Percentiles rank a stretch among this genome's conserved stretches.
phyloP scores from a whole-genome alignment of 2,888 invertebrate genomes.

The Brachynemurus nebulosus region DNA sequence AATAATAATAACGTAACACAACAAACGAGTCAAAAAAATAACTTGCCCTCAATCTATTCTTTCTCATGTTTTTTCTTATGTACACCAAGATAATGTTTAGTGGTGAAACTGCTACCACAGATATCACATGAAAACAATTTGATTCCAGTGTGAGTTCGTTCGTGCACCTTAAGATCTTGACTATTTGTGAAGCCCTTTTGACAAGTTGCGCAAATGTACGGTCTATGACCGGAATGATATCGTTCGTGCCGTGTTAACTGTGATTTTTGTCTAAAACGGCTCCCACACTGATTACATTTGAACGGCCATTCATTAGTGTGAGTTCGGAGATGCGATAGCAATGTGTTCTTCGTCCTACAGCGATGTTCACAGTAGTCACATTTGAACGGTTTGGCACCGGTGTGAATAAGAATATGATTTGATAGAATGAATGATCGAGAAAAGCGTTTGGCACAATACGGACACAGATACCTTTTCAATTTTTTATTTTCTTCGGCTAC shows the following conservation, averaged over 20 bases:
- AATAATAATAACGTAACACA: too few relatives aligned
- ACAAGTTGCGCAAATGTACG: conserved; percentile 10
- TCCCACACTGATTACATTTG: conserved; percentile 11
- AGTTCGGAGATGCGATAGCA: conserved; percentile 9
- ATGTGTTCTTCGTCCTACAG: conserved; percentile 9
- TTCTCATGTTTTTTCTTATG: conserved; percentile 12
- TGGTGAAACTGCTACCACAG: conserved; percentile 11
- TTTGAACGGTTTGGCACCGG: conserved; percentile 10
- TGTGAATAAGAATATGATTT: conserved; percentile 10
- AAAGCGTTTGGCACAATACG: conserved; percentile 10
- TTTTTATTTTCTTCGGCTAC: too few relatives aligned
- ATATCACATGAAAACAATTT: conserved; percentile 10
- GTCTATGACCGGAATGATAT: conserved; percentile 11
- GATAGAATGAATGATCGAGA: conserved; percentile 9
- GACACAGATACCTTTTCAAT: conserved; percentile 9
- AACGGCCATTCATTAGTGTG: conserved; percentile 9
- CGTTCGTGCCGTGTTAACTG: conserved; percentile 11
- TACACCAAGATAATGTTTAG: conserved; percentile 11
- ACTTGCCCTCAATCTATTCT: too few relatives aligned
- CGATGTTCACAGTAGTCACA: conserved; percentile 11
- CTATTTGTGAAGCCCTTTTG: conserved; percentile 12
- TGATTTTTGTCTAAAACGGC: conserved; percentile 8
- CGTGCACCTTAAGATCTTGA: conserved; percentile 12
- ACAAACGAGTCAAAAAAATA: too few relatives aligned
- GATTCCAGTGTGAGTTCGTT: conserved; percentile 12